phyloP scores from a whole-genome alignment of 1,140 invertebrate genomes.

The Notospermus geniculatus region DNA sequence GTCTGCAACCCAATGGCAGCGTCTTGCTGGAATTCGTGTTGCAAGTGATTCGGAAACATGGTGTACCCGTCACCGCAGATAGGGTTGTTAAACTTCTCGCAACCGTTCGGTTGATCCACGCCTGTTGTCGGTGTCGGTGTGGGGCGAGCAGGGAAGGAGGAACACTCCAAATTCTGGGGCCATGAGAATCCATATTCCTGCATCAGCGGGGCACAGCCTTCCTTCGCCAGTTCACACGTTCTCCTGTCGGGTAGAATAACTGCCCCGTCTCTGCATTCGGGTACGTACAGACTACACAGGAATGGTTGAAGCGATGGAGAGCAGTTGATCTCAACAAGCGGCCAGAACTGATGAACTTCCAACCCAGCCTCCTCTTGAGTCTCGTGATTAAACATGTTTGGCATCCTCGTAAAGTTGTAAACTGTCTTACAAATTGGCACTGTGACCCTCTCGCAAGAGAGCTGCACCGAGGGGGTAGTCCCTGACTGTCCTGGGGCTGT shows the following conservation, averaged over 20 bases:
- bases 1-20: slow-evolving; percentile 24
- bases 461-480: no score
- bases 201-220: no score
- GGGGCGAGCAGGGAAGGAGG: no score
- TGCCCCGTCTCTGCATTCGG: no score
- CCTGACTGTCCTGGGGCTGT: no score
- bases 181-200: slow-evolving; percentile 21
- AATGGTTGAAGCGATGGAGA: neutral
- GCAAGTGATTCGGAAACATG: slow-evolving; percentile 25
- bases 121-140: slow-evolving; percentile 21
- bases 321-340: slow-evolving; percentile 25
- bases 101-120: no score
- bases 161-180: slow-evolving; percentile 3
- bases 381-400: slow-evolving; percentile 28
- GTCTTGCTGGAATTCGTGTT: slow-evolving; percentile 27
- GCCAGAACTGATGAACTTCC: slow-evolving; percentile 27
- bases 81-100: slow-evolving; percentile 21
- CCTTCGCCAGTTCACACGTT: no score
- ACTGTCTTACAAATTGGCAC: slow-evolving; percentile 23
- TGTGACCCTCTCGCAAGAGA: slow-evolving; percentile 18
- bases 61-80: slow-evolving; percentile 25
- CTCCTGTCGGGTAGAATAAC: no score
- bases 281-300: no score
- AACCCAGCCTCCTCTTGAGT: slow-evolving; percentile 27
- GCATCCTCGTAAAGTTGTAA: slow-evolving; percentile 27